phyloP scores from a whole-genome alignment of 2,888 invertebrate genomes.

The Diaprepes abbreviatus region DNA sequence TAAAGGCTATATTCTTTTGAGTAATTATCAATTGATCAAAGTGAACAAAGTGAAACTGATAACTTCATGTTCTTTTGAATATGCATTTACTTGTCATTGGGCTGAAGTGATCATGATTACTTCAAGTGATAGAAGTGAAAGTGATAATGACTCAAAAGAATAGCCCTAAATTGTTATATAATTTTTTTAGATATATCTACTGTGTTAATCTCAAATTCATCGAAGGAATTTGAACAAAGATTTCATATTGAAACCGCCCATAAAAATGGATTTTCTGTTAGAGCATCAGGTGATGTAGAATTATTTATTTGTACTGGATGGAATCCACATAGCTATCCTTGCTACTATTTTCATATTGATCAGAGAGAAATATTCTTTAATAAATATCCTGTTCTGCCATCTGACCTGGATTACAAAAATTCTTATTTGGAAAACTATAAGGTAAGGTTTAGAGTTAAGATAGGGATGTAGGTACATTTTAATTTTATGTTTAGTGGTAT shows the following conservation, averaged over 20 bases:
- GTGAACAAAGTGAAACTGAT: too few species aligned
- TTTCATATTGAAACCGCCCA: conserved; percentile 57
- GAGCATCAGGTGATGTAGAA: conserved; percentile 58
- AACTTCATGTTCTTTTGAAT: too few species aligned
- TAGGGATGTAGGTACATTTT: too few species aligned
- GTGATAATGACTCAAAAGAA: too few species aligned
- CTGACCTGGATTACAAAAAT: conserved; percentile 46
- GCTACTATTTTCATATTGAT: conserved; percentile 61
- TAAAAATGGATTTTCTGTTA: conserved; percentile 60
- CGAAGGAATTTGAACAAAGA: conserved; percentile 57
- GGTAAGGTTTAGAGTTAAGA: conserved; percentile 36
- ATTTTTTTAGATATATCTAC: conserved; percentile 60
- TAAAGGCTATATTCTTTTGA: too few species aligned
- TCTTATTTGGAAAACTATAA: conserved; percentile 29
- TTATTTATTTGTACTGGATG: conserved; percentile 61
- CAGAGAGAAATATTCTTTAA: conserved; percentile 56
- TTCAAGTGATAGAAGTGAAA: too few species aligned
- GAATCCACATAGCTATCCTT: conserved; percentile 60
- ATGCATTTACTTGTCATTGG: too few species aligned
- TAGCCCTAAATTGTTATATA: too few species aligned
- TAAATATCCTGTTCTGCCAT: conserved; percentile 54
- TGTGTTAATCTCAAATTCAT: conserved; percentile 55
- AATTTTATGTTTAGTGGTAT: too few species aligned
- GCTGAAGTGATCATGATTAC: too few species aligned
- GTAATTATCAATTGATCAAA: too few species aligned